These are phyloP conservation scores for Spea multiplicata DNA, from an alignment of 2,113 vertebrate species.

Conservation along the genomic window DNA sequence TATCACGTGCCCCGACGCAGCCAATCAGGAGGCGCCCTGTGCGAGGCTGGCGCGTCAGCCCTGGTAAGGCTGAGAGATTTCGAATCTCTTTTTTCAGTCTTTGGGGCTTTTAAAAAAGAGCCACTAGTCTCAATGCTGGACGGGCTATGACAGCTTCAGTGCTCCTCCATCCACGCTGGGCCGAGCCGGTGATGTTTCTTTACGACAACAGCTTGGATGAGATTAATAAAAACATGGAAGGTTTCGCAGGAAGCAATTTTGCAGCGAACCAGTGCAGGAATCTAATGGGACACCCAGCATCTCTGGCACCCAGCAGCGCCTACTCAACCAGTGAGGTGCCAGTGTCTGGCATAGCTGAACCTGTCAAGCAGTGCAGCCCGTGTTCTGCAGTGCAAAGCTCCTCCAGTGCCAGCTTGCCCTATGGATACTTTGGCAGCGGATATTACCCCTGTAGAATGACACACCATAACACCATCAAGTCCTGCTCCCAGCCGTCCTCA, in stretches of 20 bases:
- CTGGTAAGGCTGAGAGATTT: constrained; percentile 76
- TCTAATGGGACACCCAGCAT: constrained; percentile 90
- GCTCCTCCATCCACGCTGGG: constrained; percentile 97
- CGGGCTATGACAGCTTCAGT: constrained; percentile 99
- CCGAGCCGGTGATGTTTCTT: constrained; percentile 98
- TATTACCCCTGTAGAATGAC: constrained; percentile 96
- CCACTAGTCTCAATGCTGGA: constrained; percentile 88
- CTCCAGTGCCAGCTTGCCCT: constrained; percentile 88
- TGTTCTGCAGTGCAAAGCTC: constrained; percentile 90
- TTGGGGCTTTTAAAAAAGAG: constrained; percentile 94
- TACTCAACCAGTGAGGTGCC: constrained; percentile 81
- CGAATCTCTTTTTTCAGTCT: constrained; percentile 87
- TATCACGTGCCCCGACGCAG: constrained; percentile 83
- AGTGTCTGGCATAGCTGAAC: constrained; percentile 83
- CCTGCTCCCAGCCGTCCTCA: constrained; percentile 85
- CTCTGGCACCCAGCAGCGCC: constrained; percentile 81
- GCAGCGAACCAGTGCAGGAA: constrained; percentile 93
- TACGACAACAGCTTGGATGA: constrained; percentile 94
- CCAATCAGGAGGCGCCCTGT: constrained; percentile 80
- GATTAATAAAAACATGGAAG: constrained; percentile 96
- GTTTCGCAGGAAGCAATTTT: constrained; percentile 85
- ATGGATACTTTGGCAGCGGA: constrained; percentile 94
- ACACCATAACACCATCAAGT: constrained; percentile 86
- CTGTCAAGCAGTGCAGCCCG: constrained; percentile 94
- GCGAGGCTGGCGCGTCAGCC: constrained; percentile 80